A percentile compares a stretch with the other conserved stretches of the same genome.
phyloP scores from a whole-genome alignment of 2,113 vertebrate genomes.

The Geococcyx californianus region DNA sequence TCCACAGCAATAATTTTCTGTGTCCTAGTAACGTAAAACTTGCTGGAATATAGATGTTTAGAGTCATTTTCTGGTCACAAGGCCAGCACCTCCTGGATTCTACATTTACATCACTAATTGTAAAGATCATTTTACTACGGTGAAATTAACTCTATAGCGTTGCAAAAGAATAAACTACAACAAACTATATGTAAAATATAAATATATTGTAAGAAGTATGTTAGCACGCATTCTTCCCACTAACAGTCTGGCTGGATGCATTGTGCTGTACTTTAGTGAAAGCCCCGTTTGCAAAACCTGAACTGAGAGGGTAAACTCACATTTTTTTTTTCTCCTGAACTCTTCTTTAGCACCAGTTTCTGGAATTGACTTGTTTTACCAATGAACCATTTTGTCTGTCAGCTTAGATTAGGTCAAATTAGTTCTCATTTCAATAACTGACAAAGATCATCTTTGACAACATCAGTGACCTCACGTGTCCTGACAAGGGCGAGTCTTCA shows the following conservation, averaged over 20 bases:
- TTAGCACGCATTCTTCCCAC: not conserved
- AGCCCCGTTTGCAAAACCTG: not conserved
- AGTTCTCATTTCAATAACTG: constrained; percentile 76
- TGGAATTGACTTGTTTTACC: constrained; percentile 52
- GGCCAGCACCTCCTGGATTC: not conserved
- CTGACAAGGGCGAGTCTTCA: constrained; percentile 62
- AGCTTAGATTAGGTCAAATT: constrained; percentile 75
- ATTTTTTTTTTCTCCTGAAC: not conserved
- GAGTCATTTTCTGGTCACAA: not conserved
- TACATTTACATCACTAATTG: not conserved
- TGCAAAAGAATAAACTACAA: not conserved
- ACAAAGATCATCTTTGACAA: constrained; percentile 75
- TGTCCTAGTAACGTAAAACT: not conserved
- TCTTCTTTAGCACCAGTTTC: constrained; percentile 48
- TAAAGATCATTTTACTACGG: not conserved
- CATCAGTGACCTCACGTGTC: constrained; percentile 67
- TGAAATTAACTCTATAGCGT: not conserved
- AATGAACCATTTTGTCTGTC: constrained; percentile 69
- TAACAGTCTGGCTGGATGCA: not conserved
- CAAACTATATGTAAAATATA: not conserved
- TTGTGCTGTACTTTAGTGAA: not conserved
- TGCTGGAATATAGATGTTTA: not conserved
- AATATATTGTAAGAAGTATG: not conserved
- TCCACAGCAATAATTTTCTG: not conserved
- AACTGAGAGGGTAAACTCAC: not conserved